phyloP scores from a whole-genome alignment of 2,888 invertebrate species.

The Drosophila sordidula region DNA sequence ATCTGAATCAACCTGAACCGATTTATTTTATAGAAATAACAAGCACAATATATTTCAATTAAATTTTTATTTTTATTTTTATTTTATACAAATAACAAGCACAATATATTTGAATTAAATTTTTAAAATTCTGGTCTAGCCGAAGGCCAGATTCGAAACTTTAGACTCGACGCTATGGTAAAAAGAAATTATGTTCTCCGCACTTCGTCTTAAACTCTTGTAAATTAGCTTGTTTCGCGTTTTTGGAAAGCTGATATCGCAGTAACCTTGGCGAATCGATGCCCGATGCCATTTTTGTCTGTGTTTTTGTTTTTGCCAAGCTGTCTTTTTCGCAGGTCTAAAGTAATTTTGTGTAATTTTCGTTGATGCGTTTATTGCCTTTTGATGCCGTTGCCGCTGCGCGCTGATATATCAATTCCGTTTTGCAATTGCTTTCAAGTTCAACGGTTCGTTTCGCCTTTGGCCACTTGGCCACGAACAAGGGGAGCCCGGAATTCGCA shows the following conservation, averaged over 20 bases:
- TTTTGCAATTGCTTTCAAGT: slow-evolving; percentile 47
- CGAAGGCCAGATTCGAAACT: too few species aligned
- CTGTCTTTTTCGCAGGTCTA: neutral
- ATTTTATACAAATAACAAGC: too few species aligned
- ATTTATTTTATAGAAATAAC: too few species aligned
- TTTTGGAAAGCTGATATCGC: neutral
- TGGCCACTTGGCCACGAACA: slow-evolving; percentile 69
- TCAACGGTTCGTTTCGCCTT: slow-evolving; percentile 34
- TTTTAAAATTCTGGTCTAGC: too few species aligned
- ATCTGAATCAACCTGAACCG: too few species aligned
- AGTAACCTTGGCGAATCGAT: neutral
- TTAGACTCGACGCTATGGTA: too few species aligned
- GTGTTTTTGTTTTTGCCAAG: too few species aligned
- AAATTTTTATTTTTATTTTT: too few species aligned
- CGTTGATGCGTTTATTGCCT: slow-evolving; percentile 28
- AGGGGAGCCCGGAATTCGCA: neutral
- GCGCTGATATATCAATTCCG: slow-evolving; percentile 35
- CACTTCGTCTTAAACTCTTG: neutral
- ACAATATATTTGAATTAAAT: too few species aligned
- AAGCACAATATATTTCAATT: too few species aligned
- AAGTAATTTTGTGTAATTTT: neutral
- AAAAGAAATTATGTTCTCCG: too few species aligned
- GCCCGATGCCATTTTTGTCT: neutral
- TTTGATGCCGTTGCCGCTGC: slow-evolving; percentile 10
- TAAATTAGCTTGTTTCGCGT: neutral